Base-by-base conservation (phyloP, 2,113 vertebrate genomes). In the Nerophis lumbriciformis region DNA sequence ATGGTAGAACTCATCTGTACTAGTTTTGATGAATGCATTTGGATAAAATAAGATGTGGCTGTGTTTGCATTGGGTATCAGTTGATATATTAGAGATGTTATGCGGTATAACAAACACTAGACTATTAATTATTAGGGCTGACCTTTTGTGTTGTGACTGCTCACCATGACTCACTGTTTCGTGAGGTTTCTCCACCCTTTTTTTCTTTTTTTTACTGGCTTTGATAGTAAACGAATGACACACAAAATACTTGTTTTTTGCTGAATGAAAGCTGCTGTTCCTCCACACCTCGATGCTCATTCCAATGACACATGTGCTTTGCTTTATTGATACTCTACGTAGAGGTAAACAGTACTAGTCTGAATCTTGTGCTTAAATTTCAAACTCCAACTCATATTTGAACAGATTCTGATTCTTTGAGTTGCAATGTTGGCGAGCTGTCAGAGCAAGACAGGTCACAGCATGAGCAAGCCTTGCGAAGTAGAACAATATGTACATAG, bases 181-280 rank as follows among this genome's bases (percentile, higher is more conserved):
- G 37, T 56, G 55, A 57, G 13, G 6, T 6, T 19, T 57, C 38
- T 57, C 54, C 54, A 57, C 54, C 54, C 37, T 54, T 47, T 12
- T 13, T 5, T 48, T n/a, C n/a, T 54, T 55, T 5, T 39, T 55
- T 39, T n/a, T 6, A 8, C 53, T 11, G 53, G 4, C n/a, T 16
- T 39, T 11, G 36, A n/a, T 16, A 19, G 37, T 56, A 9, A 57
- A 16, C 42, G 7, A 13, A 39, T 57, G 16, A 44, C n/a, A 42
- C 54, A 57, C 39, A 42, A 42, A 9, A 9, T 9, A 10, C 8
- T 42, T 9, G 39, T 42, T 42, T 42, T 3, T 42, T 9, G 39
- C 39, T 42, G 3, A 42, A 42, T 42, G 8, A 42, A 42, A 8
- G 8, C 7, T 10, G 39, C 39, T 42, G 6, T 42, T 42, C 39